A percentile compares a stretch with the other conserved stretches of the same genome.
phyloP scores from a whole-genome alignment of 2,888 invertebrate genomes.

The Morinoia aosen region DNA sequence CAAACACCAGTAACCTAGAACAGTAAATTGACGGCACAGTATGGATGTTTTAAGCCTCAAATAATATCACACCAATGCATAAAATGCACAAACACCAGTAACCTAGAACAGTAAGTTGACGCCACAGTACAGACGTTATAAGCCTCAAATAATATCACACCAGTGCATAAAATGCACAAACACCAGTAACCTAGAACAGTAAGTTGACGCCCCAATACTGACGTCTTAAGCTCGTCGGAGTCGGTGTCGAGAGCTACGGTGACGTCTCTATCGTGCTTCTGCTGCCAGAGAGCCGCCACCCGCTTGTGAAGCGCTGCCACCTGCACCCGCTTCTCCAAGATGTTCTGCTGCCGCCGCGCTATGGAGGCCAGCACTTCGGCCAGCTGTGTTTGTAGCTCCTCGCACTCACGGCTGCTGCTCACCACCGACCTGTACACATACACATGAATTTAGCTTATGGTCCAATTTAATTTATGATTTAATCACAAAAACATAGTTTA shows the following conservation, averaged over 20 bases:
- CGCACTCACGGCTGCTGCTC: conserved; percentile 32
- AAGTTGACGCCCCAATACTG: not conserved
- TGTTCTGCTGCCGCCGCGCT: not conserved
- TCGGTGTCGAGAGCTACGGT: not conserved
- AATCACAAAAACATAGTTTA: not conserved
- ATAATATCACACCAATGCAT: too few relatives aligned
- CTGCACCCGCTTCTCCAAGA: not conserved
- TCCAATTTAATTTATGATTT: too few relatives aligned
- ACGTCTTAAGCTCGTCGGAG: not conserved
- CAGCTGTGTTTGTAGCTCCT: not conserved
- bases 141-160: not conserved
- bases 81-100: not conserved
- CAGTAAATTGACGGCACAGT: not conserved
- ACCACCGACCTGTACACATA: conserved; percentile 7
- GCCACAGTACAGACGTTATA: not conserved
- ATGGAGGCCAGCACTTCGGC: not conserved
- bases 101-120: not conserved
- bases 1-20: not conserved
- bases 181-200: not conserved
- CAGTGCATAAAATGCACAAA: not conserved
- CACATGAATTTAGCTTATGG: not conserved
- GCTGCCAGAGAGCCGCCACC: not conserved
- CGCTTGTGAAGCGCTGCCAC: not conserved
- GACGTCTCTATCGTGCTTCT: not conserved
- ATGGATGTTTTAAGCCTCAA: not conserved